A percentile compares a stretch with the other conserved stretches of the same genome.
These are phyloP conservation scores for Todiramphus chloris DNA, from an alignment of 2,113 vertebrate genomes.

Conservation along the genomic window DNA sequence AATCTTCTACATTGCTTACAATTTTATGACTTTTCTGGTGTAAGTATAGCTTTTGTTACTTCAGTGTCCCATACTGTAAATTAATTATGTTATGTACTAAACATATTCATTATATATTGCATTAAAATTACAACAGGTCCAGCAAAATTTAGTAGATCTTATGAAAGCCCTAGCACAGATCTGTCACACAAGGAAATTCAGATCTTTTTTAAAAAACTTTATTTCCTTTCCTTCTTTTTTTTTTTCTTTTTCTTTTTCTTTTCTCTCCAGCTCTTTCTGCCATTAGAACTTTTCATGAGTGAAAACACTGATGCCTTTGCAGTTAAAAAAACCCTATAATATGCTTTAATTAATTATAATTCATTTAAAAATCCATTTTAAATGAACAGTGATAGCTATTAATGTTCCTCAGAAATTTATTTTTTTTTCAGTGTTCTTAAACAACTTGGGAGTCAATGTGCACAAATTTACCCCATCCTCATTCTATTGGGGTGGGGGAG, in stretches of 20 bases:
- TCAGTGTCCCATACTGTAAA: background rate
- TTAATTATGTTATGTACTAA: background rate
- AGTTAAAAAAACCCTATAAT: background rate
- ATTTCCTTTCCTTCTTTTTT: background rate
- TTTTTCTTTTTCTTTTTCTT: background rate
- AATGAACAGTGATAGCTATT: slow-evolving; percentile 1
- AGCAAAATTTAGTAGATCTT: background rate
- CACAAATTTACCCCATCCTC: background rate
- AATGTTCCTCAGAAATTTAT: background rate
- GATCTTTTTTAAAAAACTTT: background rate
- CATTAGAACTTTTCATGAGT: background rate
- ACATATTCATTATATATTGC: background rate
- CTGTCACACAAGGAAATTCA: background rate
- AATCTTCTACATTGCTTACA: background rate
- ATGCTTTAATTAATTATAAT: background rate
- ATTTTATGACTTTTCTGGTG: background rate
- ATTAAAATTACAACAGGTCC: background rate
- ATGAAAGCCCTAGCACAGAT: background rate
- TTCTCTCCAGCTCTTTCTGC: background rate
- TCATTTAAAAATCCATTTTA: background rate
- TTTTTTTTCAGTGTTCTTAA: background rate
- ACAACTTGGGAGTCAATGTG: background rate
- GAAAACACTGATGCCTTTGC: background rate
- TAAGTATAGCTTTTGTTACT: background rate
- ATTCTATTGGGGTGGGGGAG: background rate